Percentiles rank a stretch among this genome's conserved stretches.
Evolutionary conservation across 2,888 invertebrate species (phyloP).

Genomic region (Drosophila kambysellisi): DNA sequence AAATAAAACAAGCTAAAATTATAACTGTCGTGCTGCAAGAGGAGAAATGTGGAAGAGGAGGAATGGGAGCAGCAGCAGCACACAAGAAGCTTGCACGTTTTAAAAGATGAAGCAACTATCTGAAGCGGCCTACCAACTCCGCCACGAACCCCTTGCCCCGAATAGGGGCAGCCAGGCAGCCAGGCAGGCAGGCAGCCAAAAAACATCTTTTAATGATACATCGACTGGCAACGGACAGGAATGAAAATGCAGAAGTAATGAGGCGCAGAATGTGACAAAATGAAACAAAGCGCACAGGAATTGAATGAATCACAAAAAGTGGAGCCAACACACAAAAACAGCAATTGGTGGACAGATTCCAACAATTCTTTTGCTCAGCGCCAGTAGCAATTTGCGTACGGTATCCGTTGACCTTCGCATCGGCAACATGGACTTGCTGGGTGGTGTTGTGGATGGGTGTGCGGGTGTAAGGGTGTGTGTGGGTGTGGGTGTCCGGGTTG

Average conservation of each 20-base stretch:
- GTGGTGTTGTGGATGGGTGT: background rate
- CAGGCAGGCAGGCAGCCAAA: slow-evolving; percentile 25
- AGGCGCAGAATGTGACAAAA: slow-evolving; percentile 59
- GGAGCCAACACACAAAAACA: slow-evolving; percentile 36
- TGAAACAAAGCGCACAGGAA: slow-evolving; percentile 6
- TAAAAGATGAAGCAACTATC: slow-evolving; percentile 37
- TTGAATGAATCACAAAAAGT: slow-evolving; percentile 38
- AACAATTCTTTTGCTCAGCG: slow-evolving; percentile 21
- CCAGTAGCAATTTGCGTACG: slow-evolving; percentile 50
- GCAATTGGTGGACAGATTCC: slow-evolving; percentile 8
- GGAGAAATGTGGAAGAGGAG: background rate
- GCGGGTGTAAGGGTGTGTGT: background rate
- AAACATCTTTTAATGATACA: slow-evolving; percentile 70
- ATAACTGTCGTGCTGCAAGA: slow-evolving; percentile 48
- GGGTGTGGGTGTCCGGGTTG: background rate
- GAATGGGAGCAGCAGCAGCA: slow-evolving; percentile 9
- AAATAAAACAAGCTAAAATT: slow-evolving; percentile 74
- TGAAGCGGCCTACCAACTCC: slow-evolving; percentile 11
- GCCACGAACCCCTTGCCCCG: background rate
- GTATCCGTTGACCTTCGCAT: slow-evolving; percentile 54
- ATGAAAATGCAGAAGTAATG: slow-evolving; percentile 62
- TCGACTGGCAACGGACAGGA: slow-evolving; percentile 33
- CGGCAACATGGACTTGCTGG: no score
- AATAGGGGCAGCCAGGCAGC: background rate
- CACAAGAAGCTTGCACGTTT: slow-evolving; percentile 27